Evolutionary conservation across 1,140 invertebrate genomes (phyloP), one percentile per base, ranked within the genome.

Genomic region (Trichogramma pretiosum): DNA sequence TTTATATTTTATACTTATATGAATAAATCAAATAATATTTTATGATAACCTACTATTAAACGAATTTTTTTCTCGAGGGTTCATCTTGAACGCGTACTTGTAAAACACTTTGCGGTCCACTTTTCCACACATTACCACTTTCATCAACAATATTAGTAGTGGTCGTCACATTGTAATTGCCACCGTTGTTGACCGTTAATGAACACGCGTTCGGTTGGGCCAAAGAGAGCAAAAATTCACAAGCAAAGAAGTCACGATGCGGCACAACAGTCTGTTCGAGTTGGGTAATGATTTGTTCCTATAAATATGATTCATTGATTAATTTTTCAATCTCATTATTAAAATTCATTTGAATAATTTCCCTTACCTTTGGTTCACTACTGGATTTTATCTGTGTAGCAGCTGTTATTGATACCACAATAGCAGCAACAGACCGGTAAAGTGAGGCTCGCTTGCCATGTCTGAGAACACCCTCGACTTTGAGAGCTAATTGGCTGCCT

Each of bases 401-500:
- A 0, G 83, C 83, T 1, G 77, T 82, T 1, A 88, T 77, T 5
- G 75, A 81, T 22, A 89, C 68, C n/a, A 78, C 76, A 36, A 90
- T 81, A 33, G 79, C 78, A 33, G 81, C 75, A 2, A 87, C 82
- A 19, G 77, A 77, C 21, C 86, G 72, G 60, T 83, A 87, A 3
- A 84, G 63, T 2, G 81, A 79, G 14, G 81, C 74, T 37, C 73
- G 68, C 37, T 74, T 72, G 7, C 79, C 81, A 46, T 89, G 85
- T 58, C 87, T 80, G 40, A 92, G 77, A 10, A 93, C 86, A 8
- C 89, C 89, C 67, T 93, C 89, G 1, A 93, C 84, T 71, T 89
- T 90, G 1, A 93, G 73, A 2, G 87, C 84, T 16, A 93, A 71
- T 48, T 88, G 82, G 40, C 83, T 85, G 32, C 86, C 85, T 21